Conservation (phyloP, 1,140 invertebrate species). For the Himalopsyche phryganea region DNA sequence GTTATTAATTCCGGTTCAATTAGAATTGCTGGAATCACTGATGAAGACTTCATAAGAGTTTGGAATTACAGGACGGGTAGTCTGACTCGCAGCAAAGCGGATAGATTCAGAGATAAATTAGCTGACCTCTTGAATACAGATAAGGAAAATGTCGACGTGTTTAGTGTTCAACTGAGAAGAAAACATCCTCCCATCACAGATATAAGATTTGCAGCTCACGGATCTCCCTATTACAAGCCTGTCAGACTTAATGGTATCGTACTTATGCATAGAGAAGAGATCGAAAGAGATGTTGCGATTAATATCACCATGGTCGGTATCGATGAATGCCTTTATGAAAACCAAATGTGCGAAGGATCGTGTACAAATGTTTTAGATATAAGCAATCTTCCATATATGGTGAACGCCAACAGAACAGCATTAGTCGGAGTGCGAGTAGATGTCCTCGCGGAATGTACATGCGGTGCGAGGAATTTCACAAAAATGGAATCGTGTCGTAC, state of each 20-base stretch:
- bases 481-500: slow-evolving; percentile 85
- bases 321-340: slow-evolving; percentile 94
- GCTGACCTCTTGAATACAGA: slow-evolving; percentile 80
- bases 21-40: slow-evolving; percentile 88
- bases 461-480: slow-evolving; percentile 85
- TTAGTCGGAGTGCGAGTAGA: slow-evolving; percentile 89
- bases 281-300: slow-evolving; percentile 88
- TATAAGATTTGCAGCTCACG: slow-evolving; percentile 90
- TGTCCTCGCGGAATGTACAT: slow-evolving; percentile 86
- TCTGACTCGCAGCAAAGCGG: slow-evolving; percentile 80
- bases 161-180: slow-evolving; percentile 85
- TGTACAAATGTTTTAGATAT: slow-evolving; percentile 91
- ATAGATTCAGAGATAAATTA: slow-evolving; percentile 83
- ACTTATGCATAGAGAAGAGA: slow-evolving; percentile 89
- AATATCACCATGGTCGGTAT: slow-evolving; percentile 98
- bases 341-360: slow-evolving; percentile 92
- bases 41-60: slow-evolving; percentile 92
- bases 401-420: slow-evolving; percentile 94
- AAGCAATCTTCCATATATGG: slow-evolving; percentile 85
- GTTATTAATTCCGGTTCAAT: slow-evolving; percentile 94
- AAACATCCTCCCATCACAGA: slow-evolving; percentile 88
- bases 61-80: slow-evolving; percentile 88
- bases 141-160: slow-evolving; percentile 89
- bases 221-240: slow-evolving; percentile 93
- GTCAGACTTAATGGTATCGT: slow-evolving; percentile 91